Evolutionary conservation across 1,140 invertebrate species (phyloP).

Genomic region (Magallana ariakensis): DNA sequence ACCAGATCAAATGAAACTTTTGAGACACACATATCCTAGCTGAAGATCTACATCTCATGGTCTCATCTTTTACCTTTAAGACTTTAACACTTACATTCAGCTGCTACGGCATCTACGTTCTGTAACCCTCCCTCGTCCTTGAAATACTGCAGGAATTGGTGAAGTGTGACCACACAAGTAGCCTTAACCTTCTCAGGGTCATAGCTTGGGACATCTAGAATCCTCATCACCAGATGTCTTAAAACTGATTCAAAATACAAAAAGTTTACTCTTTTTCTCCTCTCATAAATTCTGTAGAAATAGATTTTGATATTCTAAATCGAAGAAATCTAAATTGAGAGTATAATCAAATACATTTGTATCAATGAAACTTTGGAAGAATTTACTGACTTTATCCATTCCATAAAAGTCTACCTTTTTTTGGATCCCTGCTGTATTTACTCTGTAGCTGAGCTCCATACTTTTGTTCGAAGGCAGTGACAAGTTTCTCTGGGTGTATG

Average conservation of each 20-base stretch:
- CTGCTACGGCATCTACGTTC: slow-evolving; percentile 74
- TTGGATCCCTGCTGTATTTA: slow-evolving; percentile 57
- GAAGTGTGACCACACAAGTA: slow-evolving; percentile 77
- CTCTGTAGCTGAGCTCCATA: slow-evolving; percentile 66
- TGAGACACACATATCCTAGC: too few species aligned
- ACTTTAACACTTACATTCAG: slow-evolving; percentile 74
- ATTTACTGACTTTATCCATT: background rate
- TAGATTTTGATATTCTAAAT: too few species aligned
- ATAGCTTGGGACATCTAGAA: slow-evolving; percentile 77
- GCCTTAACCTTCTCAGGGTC: slow-evolving; percentile 70
- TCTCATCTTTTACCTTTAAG: too few species aligned
- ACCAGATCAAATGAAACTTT: too few species aligned
- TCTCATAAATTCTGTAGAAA: too few species aligned
- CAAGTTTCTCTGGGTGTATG: slow-evolving; percentile 72
- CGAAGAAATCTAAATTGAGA: too few species aligned
- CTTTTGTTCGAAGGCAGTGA: slow-evolving; percentile 73
- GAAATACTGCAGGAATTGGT: slow-evolving; percentile 80
- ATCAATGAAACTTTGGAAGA: too few species aligned
- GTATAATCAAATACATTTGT: too few species aligned
- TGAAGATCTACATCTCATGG: too few species aligned
- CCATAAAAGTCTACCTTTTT: slow-evolving; percentile 39
- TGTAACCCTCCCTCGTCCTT: slow-evolving; percentile 71
- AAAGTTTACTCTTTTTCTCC: background rate
- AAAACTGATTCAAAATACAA: slow-evolving; percentile 75
- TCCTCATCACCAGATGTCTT: slow-evolving; percentile 75